A percentile compares a stretch with the other conserved stretches of the same genome.
phyloP scores from a whole-genome alignment of 2,888 invertebrate genomes.

The Drosophila paranaensis region DNA sequence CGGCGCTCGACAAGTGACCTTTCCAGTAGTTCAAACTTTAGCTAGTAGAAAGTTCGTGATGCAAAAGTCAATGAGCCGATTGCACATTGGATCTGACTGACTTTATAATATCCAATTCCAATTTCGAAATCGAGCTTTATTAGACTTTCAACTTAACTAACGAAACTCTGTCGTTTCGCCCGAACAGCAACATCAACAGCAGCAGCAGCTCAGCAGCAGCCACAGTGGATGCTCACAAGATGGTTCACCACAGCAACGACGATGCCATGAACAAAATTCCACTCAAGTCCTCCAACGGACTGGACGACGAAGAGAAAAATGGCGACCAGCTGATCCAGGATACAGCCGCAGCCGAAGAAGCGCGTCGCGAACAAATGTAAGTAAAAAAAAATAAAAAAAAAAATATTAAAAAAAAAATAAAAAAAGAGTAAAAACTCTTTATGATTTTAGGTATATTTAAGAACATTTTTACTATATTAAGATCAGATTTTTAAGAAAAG shows the following conservation, averaged over 20 bases:
- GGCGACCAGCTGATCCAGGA: constrained; percentile 81
- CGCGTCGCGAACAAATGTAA: constrained; percentile 80
- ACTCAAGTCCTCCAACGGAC: constrained; percentile 76
- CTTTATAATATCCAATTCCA: no score
- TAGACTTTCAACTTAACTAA: not conserved
- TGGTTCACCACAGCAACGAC: constrained; percentile 82
- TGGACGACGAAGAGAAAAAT: constrained; percentile 82
- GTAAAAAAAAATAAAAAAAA: constrained; percentile 11
- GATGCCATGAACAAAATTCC: constrained; percentile 83
- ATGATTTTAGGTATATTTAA: no score
- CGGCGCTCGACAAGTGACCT: not conserved
- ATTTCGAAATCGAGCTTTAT: no score
- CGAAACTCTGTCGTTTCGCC: not conserved
- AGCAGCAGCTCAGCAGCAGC: constrained; percentile 29
- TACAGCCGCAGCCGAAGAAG: constrained; percentile 79
- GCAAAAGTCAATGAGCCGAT: not conserved
- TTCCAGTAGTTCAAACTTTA: not conserved
- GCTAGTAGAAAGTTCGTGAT: not conserved
- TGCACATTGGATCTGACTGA: no score
- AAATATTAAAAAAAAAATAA: no score
- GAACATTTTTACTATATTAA: not conserved
- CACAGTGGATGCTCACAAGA: constrained; percentile 80
- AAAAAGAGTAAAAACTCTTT: no score
- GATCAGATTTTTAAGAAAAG: no score
- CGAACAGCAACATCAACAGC: constrained; percentile 18